These are phyloP conservation scores for Chironex yamaguchii DNA, from an alignment of 30 jellyfish, hydroid and myxozoan genomes.

Conservation along the genomic window DNA sequence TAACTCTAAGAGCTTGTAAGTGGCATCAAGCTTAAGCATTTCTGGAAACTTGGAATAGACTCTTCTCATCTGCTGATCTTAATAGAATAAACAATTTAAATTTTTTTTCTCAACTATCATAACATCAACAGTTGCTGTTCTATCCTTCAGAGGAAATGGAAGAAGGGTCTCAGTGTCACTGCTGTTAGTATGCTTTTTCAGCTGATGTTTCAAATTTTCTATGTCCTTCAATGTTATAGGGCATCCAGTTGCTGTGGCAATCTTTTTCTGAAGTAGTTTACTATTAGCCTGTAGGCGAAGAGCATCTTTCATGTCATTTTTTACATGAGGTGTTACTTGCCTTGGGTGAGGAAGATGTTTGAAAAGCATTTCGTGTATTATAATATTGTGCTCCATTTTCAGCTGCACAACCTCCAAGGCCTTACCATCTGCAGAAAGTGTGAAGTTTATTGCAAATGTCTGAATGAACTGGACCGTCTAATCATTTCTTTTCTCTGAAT, in stretches of 20 bases:
- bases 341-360: slow-evolving; percentile 62
- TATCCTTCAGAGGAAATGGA: background rate
- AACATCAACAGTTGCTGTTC: slow-evolving; percentile 47
- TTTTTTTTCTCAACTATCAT: slow-evolving; percentile 14
- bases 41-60: slow-evolving; percentile 47
- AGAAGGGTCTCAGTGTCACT: slow-evolving; percentile 33
- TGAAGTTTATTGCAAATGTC: slow-evolving; percentile 19
- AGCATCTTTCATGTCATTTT: slow-evolving; percentile 24
- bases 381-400: slow-evolving; percentile 11
- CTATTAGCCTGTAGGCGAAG: slow-evolving; percentile 30
- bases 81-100: slow-evolving; percentile 29
- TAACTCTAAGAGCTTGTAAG: slow-evolving; percentile 48
- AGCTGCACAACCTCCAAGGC: slow-evolving; percentile 26
- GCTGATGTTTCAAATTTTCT: slow-evolving; percentile 3
- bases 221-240: slow-evolving; percentile 51
- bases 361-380: slow-evolving; percentile 7
- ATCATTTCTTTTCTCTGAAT: background rate
- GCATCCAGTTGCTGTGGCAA: slow-evolving; percentile 27
- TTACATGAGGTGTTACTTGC: background rate
- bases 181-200: slow-evolving; percentile 4
- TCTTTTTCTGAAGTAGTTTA: slow-evolving; percentile 44
- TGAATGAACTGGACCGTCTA: slow-evolving; percentile 22
- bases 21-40: slow-evolving; percentile 62
- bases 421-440: slow-evolving; percentile 25
- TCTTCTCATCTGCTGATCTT: slow-evolving; percentile 37